Base-by-base conservation (phyloP, 1,140 invertebrate genomes). In the Papilio polytes region DNA sequence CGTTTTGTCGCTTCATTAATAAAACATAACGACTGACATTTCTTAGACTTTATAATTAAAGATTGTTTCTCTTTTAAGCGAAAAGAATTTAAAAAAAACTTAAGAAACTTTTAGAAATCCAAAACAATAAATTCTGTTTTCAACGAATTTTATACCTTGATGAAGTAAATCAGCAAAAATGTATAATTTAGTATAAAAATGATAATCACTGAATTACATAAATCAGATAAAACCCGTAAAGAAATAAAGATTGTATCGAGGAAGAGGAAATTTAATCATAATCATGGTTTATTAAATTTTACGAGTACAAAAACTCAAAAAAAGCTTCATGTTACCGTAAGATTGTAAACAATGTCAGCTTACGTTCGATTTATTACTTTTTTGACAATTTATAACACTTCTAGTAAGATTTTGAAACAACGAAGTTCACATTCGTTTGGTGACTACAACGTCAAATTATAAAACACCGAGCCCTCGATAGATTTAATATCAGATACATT, bases 251-350 rank as follows among this genome's bases (percentile, higher is more conserved):
- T 76, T 15, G 46, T 48, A 51, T 76, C 22, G 22, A 46, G 46
- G 46, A 76, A 53, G 46, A 9, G 74, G 22, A 81, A 83, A 72
- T 66, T 81, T 85, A 83, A 84, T 72, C 77, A 84, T 84, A 85
- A 85, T 80, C 80, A 87, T 79, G 44, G 80, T 80, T 85, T 84
- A 82, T 83, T 81, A 85, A 77, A 80, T 79, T 86, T 85, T 84
- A 86, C 74, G 74, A 81, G 20, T 51, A 20, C 2, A 70, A 13
- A 15, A 59, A 31, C 10, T 2, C n/a, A 7, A 46, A 85, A 85
- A 89, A 83, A 76, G 1, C 7, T 6, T 6, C 7, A 56, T 8
- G 53, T n/a, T 7, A 56, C 53, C 53, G 53, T n/a, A 56, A 56
- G 7, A 56, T 56, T 56, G n/a, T 56, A 1, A 56, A 56, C 7